Conservation (phyloP, 2,113 vertebrate genomes). For the Leptobrachium ailaonicum region DNA sequence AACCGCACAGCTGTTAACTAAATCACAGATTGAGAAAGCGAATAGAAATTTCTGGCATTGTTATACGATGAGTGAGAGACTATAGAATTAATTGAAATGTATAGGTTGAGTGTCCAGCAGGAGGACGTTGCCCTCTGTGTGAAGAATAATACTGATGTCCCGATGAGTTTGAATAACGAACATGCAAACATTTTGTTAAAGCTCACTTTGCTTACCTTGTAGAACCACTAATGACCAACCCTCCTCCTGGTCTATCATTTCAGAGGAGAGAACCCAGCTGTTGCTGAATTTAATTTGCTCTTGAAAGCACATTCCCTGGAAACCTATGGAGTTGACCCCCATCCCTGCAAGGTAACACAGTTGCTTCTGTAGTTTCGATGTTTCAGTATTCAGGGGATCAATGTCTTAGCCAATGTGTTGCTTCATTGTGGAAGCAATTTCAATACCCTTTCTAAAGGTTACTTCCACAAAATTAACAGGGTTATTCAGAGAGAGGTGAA, state of each 20-base stretch:
- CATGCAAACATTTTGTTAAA: too few species aligned
- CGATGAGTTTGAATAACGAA: not conserved
- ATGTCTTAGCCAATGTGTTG: not conserved
- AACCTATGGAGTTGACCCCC: slow-evolving; percentile 96
- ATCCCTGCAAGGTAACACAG: slow-evolving; percentile 91
- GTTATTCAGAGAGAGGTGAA: too few species aligned
- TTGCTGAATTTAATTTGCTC: slow-evolving; percentile 92
- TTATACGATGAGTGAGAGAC: too few species aligned
- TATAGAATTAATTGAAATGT: not conserved
- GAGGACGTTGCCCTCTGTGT: too few species aligned
- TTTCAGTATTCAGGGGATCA: not conserved
- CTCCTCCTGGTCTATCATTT: slow-evolving; percentile 49
- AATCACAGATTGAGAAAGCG: too few species aligned
- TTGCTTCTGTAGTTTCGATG: slow-evolving; percentile 4
- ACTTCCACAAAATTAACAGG: too few species aligned
- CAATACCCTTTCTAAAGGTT: not conserved
- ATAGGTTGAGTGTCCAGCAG: not conserved
- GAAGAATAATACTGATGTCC: not conserved
- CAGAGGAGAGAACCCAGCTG: slow-evolving; percentile 84
- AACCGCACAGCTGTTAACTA: too few species aligned
- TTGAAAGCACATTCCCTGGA: slow-evolving; percentile 90
- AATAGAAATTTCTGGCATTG: too few species aligned
- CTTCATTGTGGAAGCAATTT: not conserved
- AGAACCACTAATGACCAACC: slow-evolving; percentile 28
- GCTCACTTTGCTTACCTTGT: slow-evolving; percentile 19